Conservation (phyloP, 2,797 vertebrate species). For the Melanotaenia pygmaea region DNA sequence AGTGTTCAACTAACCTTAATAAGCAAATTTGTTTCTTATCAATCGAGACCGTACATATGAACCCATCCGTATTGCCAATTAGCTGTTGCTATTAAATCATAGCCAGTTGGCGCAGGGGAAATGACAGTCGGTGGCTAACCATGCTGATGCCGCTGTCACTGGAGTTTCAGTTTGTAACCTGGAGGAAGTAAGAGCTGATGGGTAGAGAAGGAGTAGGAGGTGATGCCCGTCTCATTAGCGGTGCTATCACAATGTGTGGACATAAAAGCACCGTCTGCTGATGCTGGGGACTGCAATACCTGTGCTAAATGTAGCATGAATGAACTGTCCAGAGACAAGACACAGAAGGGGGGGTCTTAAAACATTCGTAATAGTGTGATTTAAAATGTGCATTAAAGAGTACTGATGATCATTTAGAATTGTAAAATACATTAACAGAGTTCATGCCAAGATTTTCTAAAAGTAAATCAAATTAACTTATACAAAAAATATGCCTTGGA, state of each 20-base stretch:
- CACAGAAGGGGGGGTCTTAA: not conserved
- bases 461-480: not conserved
- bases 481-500: not conserved
- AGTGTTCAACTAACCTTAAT: constrained; percentile 7
- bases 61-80: constrained; percentile 41
- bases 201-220: constrained; percentile 61
- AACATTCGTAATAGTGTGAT: not conserved
- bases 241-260: constrained; percentile 53
- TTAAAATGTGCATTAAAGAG: not conserved
- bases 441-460: not conserved
- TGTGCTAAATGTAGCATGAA: constrained; percentile 31
- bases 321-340: constrained; percentile 22
- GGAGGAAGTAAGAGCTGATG: constrained; percentile 54
- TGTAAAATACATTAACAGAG: not conserved
- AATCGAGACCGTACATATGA: constrained; percentile 6
- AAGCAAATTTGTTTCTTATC: constrained; percentile 18
- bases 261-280: constrained; percentile 53
- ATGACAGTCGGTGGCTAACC: constrained; percentile 34
- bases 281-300: constrained; percentile 40
- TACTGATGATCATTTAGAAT: not conserved
- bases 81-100: constrained; percentile 28
- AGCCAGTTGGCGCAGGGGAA: constrained; percentile 27
- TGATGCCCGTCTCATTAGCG: constrained; percentile 72
- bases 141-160: constrained; percentile 45
- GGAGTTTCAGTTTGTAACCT: constrained; percentile 61